Conservation (phyloP, 64 coral and sea anemone species). For the Pocillopora damicornis region DNA sequence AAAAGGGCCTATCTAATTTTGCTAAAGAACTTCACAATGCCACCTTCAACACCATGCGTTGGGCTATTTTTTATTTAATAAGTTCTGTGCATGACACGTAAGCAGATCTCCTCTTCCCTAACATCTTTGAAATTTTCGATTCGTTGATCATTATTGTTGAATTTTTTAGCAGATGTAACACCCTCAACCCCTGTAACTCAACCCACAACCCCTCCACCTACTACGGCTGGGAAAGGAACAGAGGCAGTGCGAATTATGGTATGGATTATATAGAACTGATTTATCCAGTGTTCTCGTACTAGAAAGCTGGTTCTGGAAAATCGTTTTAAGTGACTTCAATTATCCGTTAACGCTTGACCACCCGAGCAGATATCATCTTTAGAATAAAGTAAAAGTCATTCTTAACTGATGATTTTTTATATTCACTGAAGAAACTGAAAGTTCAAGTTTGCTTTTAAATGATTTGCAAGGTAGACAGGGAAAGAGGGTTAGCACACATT, state of each 20-base stretch:
- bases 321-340: not conserved
- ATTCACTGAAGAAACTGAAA: too few species aligned
- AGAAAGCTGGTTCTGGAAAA: not conserved
- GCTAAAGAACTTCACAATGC: too few species aligned
- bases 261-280: not conserved
- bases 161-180: not conserved
- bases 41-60: too few species aligned
- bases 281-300: not conserved
- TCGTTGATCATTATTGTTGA: not conserved
- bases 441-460: too few species aligned
- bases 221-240: not conserved
- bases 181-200: not conserved
- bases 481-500: not conserved
- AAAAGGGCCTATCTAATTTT: not conserved
- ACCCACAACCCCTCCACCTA: not conserved
- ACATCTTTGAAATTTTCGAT: not conserved
- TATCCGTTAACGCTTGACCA: too few species aligned
- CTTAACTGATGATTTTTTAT: too few species aligned
- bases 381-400: too few species aligned
- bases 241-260: slow-evolving; percentile 18
- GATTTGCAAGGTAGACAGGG: too few species aligned
- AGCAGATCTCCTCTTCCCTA: too few species aligned
- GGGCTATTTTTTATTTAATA: too few species aligned
- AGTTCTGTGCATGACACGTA: too few species aligned
- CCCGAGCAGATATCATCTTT: too few species aligned